A percentile compares a stretch with the other conserved stretches of the same genome.
Conservation (phyloP, 2,888 invertebrate genomes). For the Cephus runcator region DNA sequence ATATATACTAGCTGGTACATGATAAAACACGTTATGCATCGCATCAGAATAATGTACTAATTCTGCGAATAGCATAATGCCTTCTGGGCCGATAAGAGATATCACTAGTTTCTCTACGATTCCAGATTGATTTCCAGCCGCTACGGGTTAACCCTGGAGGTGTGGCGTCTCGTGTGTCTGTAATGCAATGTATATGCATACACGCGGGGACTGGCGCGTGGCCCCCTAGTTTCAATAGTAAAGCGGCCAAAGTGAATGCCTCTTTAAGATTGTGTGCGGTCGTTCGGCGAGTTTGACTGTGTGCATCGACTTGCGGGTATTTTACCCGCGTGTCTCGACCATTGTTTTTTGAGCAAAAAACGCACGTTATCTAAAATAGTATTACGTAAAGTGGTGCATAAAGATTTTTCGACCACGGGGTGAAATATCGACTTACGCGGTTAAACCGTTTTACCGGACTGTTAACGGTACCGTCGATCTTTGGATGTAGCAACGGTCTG, state of each 20-base stretch:
- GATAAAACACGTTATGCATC: constrained; percentile 13
- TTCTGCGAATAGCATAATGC: neutral
- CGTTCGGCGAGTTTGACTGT: neutral
- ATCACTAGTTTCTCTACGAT: neutral
- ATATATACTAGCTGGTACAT: constrained; percentile 8
- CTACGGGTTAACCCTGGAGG: neutral
- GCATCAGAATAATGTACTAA: neutral
- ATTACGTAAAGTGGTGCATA: neutral
- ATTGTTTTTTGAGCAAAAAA: neutral
- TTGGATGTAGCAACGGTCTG: neutral
- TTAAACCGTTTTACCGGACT: neutral
- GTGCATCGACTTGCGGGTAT: neutral
- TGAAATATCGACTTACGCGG: neutral
- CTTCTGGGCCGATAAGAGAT: neutral
- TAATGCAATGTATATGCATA: neutral
- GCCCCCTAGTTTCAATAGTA: neutral
- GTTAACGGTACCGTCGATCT: neutral
- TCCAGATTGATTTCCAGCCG: constrained; percentile 5
- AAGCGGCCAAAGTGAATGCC: neutral
- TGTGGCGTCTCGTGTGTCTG: neutral
- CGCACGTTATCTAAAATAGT: neutral
- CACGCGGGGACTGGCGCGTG: neutral
- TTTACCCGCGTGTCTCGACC: neutral
- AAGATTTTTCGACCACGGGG: neutral
- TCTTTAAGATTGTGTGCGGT: neutral